phyloP scores from a whole-genome alignment of 1,140 invertebrate genomes.

The Eriosoma lanigerum region DNA sequence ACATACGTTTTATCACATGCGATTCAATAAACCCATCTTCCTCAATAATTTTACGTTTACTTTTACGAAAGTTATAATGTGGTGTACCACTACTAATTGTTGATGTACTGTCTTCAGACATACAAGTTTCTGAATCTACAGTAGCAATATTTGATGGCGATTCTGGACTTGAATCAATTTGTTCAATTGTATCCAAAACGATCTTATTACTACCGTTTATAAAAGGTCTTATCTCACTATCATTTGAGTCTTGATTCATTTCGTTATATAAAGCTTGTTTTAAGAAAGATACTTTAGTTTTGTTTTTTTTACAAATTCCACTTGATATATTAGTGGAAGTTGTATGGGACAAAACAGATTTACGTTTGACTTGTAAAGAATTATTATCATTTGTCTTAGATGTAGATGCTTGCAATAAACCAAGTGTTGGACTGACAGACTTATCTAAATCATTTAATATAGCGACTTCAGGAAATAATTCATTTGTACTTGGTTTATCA shows the following conservation, averaged over 20 bases:
- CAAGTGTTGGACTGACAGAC: slow-evolving; percentile 55
- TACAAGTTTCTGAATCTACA: slow-evolving; percentile 36
- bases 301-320: slow-evolving; percentile 2
- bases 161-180: slow-evolving; percentile 33
- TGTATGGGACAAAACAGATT: slow-evolving; percentile 42
- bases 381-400: slow-evolving; percentile 16
- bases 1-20: slow-evolving; percentile 50
- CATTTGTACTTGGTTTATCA: slow-evolving; percentile 74
- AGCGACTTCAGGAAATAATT: slow-evolving; percentile 75
- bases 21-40: slow-evolving; percentile 49
- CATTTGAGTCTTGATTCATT: slow-evolving; percentile 45
- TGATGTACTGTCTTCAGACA: slow-evolving; percentile 44
- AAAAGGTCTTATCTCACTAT: slow-evolving; percentile 2
- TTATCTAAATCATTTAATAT: slow-evolving; percentile 66
- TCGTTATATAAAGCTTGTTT: slow-evolving; percentile 43
- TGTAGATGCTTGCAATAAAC: slow-evolving; percentile 27
- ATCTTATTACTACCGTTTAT: slow-evolving; percentile 15
- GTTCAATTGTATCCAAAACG: neutral
- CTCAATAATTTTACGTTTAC: slow-evolving; percentile 46
- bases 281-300: slow-evolving; percentile 31
- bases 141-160: slow-evolving; percentile 26
- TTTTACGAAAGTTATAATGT: slow-evolving; percentile 45
- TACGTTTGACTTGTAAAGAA: slow-evolving; percentile 21
- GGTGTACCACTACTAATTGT: slow-evolving; percentile 46
- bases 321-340: neutral